Evolutionary conservation across 2,113 vertebrate genomes (phyloP), one percentile per base, ranked within the genome.

Genomic region (Passer montanus): DNA sequence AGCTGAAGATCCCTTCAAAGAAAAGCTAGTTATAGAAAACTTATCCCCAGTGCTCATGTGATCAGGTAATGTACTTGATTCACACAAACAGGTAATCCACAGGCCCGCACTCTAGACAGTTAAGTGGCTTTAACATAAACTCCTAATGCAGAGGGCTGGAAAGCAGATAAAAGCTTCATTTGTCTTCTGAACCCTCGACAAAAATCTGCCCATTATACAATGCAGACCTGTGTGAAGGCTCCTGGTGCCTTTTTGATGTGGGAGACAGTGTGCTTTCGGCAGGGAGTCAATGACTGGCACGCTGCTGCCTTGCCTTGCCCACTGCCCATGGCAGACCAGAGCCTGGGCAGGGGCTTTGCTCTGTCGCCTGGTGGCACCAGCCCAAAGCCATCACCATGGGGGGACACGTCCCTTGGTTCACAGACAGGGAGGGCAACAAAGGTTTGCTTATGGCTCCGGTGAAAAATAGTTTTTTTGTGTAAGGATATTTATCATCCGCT

Each of bases 51-150:
- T 2, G 9, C 81, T 95, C 97, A 95, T 90, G 66, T 95, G 95
- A 96, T 53, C 94, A 94, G 87, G 94, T 89, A 97, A 97, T 97
- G 94, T 92, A 93, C 95, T 97, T 6, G 80, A 95, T 94, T 97
- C 97, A 88, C 94, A 95, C 92, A 95, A 87, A 72, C 94, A 97
- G 97, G 97, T 98, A 98, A 98, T 97, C 97, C 94, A 69, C 83
- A 69, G 80, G 79, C 79, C 94, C 58, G 28, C 77, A 69, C 94
- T 97, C 96, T 82, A 96, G 95, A 89, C 68, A 16, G 95, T 90
- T 98, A 98, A 98, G 98, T 98, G 97, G 94, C 96, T 97, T 96
- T 98, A 98, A 98, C 83, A 1, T 98, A 98, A 98, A 98, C 97
- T 98, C 84, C 80, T 63, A 79, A 82, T 91, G 90, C 93, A 86